Evolutionary conservation across 2,113 vertebrate species (phyloP), one percentile per base, ranked within the genome.

Genomic region (Channa argus): DNA sequence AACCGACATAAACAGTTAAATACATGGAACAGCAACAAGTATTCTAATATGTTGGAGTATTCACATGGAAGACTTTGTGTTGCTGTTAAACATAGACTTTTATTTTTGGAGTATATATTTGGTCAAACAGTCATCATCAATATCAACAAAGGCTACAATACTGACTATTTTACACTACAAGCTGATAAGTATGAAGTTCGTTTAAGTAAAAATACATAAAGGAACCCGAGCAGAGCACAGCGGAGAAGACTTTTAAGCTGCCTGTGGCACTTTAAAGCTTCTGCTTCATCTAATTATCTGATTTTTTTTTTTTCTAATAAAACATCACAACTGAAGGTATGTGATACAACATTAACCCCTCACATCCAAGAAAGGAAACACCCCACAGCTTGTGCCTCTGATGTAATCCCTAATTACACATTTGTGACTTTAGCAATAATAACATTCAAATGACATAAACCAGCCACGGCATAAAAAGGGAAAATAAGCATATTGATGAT

Each of bases 91-190:
- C 61, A 33, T 71, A 50, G 8, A 46, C 46, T 73, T 91, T 90
- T 85, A 91, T 88, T 89, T 24, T 70, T 15, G 36, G 70, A 70
- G 75, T 78, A 73, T 72, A 80, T 67, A 59, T 59, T 68, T 52
- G 58, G 65, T 56, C 38, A 81, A 82, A 82, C 75, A 83, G 56
- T 54, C 63, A 59, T 50, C 75, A 80, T 43, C 14, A 76, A 73
- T 79, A 55, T 70, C 63, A 84, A 78, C 55, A 80, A 64, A 86
- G 14, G 13, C 13, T 55, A 79, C 77, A 55, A 61, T 66, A 71
- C 56, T 59, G 49, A 85, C 44, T 73, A 65, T 79, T 63, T 74
- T 45, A 76, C 68, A 86, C 49, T 53, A 36, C 73, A 71, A 61
- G 58, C 82, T 76, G 63, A 82, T 83, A 83, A 79, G 77, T 70